These are phyloP conservation scores for Aphis gossypii DNA, from an alignment of 1,140 invertebrate species.

Conservation along the genomic window DNA sequence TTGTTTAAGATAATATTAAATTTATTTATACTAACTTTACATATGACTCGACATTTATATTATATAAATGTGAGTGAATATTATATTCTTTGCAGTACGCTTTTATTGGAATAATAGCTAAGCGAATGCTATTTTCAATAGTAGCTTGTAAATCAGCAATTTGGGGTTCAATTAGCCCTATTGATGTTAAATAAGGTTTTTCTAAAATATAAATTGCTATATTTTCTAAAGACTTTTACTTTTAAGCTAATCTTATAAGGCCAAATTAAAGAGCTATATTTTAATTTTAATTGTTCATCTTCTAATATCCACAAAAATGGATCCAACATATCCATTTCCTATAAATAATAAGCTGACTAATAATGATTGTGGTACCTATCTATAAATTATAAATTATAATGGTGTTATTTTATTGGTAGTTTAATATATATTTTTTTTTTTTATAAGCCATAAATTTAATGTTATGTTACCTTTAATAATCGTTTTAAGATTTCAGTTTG, in stretches of 20 bases:
- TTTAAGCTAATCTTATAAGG: neutral
- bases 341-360: constrained; percentile 53
- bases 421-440: no score
- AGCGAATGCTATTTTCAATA: neutral
- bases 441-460: no score
- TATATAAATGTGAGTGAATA: neutral
- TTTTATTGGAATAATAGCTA: neutral
- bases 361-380: neutral
- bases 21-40: neutral
- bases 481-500: constrained; percentile 65
- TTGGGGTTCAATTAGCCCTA: neutral
- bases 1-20: neutral
- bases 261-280: constrained; percentile 69
- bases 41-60: neutral
- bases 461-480: no score
- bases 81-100: neutral
- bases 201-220: constrained; percentile 70
- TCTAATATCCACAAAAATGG: constrained; percentile 69
- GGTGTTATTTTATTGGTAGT: neutral
- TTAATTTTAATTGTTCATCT: constrained; percentile 71
- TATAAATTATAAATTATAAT: neutral
- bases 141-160: neutral
- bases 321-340: constrained; percentile 74
- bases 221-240: constrained; percentile 64
- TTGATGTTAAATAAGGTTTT: constrained; percentile 13